phyloP scores from a whole-genome alignment of 2,113 vertebrate species.

The Isurus oxyrinchus region DNA sequence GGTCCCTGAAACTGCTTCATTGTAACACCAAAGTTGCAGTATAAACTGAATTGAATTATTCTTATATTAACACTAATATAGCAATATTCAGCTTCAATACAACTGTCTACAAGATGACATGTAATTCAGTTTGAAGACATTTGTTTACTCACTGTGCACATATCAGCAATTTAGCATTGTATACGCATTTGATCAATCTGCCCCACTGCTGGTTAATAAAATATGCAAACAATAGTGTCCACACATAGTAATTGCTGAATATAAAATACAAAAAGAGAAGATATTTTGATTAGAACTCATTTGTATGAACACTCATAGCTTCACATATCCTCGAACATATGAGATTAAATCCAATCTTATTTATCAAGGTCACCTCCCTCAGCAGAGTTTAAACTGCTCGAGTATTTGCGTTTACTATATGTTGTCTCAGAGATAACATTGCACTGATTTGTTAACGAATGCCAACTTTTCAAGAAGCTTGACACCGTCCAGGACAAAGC shows the following conservation, averaged over 20 bases:
- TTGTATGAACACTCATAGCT: neutral
- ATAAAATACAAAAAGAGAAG: no score
- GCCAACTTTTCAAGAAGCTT: no score
- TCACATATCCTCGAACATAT: neutral
- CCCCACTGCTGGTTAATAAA: no score
- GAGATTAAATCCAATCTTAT: neutral
- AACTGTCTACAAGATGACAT: neutral
- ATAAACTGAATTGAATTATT: neutral
- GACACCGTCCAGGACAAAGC: no score
- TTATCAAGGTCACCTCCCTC: neutral
- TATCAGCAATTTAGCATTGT: constrained; percentile 1
- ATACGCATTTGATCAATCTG: neutral
- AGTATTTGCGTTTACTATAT: neutral
- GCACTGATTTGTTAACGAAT: neutral
- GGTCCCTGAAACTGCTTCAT: neutral
- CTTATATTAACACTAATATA: neutral
- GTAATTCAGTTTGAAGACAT: neutral
- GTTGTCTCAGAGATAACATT: neutral
- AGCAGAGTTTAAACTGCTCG: neutral
- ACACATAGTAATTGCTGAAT: neutral
- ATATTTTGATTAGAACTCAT: neutral
- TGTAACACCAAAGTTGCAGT: neutral
- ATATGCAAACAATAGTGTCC: neutral
- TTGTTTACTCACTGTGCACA: neutral
- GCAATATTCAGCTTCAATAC: no score